These are phyloP conservation scores for Malurus cyaneus DNA, from an alignment of 2,113 vertebrate species.

Conservation along the genomic window DNA sequence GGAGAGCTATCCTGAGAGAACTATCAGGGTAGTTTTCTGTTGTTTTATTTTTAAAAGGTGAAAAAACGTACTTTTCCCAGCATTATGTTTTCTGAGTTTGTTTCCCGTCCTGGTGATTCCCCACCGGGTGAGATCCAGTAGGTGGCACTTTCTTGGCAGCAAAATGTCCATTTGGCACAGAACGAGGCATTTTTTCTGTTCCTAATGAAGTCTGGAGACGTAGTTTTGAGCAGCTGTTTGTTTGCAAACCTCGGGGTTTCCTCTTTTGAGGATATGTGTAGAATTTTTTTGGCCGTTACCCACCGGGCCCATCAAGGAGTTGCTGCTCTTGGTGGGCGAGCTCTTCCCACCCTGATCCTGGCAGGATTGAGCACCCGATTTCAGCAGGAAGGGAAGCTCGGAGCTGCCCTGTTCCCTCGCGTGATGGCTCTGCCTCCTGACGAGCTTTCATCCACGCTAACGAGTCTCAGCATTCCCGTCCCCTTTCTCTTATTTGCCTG, in stretches of 20 bases:
- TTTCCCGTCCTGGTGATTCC: neutral
- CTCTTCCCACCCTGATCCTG: neutral
- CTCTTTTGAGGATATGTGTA: neutral
- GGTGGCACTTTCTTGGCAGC: constrained; percentile 51
- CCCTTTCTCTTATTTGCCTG: neutral
- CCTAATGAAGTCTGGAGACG: neutral
- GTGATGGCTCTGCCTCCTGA: neutral
- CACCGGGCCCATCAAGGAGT: neutral
- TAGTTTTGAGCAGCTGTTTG: neutral
- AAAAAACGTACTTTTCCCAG: neutral
- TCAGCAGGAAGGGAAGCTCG: neutral
- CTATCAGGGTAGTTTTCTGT: neutral
- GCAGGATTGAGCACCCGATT: neutral
- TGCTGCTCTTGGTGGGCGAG: neutral
- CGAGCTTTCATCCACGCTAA: neutral
- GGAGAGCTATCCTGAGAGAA: neutral
- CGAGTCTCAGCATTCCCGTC: neutral
- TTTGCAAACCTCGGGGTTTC: neutral
- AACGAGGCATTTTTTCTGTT: neutral
- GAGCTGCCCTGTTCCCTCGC: neutral
- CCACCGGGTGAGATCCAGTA: neutral
- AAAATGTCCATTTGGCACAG: neutral
- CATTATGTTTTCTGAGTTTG: neutral
- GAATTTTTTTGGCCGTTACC: neutral
- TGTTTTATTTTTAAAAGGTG: neutral